These are phyloP conservation scores for Aldrovandia affinis DNA, from an alignment of 2,797 vertebrate species.

Conservation along the genomic window DNA sequence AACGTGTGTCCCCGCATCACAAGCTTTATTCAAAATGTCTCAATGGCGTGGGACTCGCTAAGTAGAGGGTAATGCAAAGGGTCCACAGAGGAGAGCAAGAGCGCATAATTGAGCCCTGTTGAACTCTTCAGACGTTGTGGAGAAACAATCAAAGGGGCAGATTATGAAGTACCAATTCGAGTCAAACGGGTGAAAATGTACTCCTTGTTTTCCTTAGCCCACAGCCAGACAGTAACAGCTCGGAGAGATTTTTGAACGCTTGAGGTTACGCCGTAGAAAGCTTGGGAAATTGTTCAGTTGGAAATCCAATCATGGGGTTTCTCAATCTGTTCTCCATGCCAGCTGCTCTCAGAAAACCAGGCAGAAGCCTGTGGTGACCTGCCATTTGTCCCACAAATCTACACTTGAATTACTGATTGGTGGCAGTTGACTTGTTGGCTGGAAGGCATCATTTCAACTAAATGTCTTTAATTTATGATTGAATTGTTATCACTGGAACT, in stretches of 20 bases:
- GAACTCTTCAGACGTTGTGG: background rate
- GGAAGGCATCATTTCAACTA: constrained; percentile 5
- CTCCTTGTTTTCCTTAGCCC: background rate
- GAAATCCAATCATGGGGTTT: constrained; percentile 21
- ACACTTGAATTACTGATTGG: background rate
- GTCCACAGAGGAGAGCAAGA: background rate
- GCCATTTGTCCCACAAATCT: constrained; percentile 15
- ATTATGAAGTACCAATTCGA: background rate
- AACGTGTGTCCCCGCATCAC: background rate
- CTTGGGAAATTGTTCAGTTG: constrained; percentile 5
- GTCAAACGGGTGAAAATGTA: background rate
- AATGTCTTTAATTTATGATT: too few species aligned
- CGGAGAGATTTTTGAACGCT: constrained; percentile 15
- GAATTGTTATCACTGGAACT: too few species aligned
- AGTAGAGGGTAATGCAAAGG: background rate
- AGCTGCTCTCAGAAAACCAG: constrained; percentile 23
- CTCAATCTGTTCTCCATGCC: constrained; percentile 4
- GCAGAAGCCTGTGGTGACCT: background rate
- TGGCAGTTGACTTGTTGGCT: constrained; percentile 15
- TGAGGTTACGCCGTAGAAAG: constrained; percentile 26
- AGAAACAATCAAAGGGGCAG: background rate
- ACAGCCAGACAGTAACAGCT: constrained; percentile 25
- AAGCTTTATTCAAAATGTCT: background rate
- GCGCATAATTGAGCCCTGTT: background rate
- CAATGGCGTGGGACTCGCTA: background rate